phyloP scores from a whole-genome alignment of 2,797 vertebrate genomes.

The Semotilus atromaculatus region DNA sequence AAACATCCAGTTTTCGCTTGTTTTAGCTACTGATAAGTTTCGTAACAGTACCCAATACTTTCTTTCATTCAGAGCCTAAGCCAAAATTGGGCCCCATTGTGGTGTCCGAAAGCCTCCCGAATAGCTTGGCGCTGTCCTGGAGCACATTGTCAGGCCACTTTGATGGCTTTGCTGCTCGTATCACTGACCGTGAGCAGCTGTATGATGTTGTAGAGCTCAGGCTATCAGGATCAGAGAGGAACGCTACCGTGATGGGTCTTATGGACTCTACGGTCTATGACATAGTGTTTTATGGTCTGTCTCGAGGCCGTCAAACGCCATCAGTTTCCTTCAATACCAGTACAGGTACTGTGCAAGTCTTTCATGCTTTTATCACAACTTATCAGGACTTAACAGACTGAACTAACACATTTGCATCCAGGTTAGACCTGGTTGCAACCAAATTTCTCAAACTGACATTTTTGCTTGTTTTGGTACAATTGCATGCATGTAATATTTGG shows the following conservation, averaged over 20 bases:
- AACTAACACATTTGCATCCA: not conserved
- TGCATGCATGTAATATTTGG: not conserved
- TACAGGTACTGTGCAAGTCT: conserved; percentile 84
- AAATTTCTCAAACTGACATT: not conserved
- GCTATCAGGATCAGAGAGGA: conserved; percentile 75
- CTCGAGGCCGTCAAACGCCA: conserved; percentile 77
- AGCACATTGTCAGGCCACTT: conserved; percentile 81
- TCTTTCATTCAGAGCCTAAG: conserved; percentile 84
- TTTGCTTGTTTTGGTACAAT: not conserved
- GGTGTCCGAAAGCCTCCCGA: conserved; percentile 79
- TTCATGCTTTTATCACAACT: conserved; percentile 53
- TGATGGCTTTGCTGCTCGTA: conserved; percentile 81
- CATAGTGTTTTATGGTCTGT: conserved; percentile 82
- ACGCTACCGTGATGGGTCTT: conserved; percentile 80
- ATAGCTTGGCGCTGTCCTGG: conserved; percentile 89
- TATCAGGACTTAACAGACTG: not conserved
- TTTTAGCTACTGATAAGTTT: not conserved
- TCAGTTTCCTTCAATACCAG: conserved; percentile 81
- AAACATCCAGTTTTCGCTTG: not conserved
- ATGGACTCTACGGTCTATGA: conserved; percentile 84
- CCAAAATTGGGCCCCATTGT: conserved; percentile 82
- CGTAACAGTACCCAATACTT: conserved; percentile 62
- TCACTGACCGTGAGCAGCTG: conserved; percentile 79
- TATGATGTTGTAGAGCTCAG: conserved; percentile 80
- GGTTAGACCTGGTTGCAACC: not conserved